Conservation (phyloP, 2,888 invertebrate genomes). For the Sarcophaga caerulescens region DNA sequence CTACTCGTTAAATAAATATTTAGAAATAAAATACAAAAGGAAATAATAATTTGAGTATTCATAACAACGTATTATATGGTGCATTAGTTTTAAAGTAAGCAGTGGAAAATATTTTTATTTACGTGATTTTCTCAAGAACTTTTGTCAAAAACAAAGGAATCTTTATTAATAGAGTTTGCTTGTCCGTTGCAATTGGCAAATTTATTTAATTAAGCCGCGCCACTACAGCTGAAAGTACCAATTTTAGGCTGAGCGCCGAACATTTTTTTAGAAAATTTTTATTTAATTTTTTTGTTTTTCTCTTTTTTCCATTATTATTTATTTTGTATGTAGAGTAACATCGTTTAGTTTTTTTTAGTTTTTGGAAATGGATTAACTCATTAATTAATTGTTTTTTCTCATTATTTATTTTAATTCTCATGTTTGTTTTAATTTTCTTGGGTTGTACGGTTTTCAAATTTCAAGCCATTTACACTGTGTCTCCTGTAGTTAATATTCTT, state of each 20-base stretch:
- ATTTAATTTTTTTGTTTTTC: neutral
- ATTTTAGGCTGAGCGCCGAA: neutral
- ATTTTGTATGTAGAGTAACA: conserved; percentile 19
- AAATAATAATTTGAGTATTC: too few relatives aligned
- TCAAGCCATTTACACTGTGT: conserved; percentile 61
- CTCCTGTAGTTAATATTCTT: conserved; percentile 58
- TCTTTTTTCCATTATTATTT: conserved; percentile 15
- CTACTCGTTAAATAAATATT: too few relatives aligned
- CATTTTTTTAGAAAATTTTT: neutral
- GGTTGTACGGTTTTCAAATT: conserved; percentile 62
- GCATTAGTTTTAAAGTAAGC: too few relatives aligned
- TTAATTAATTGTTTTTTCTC: conserved; percentile 6
- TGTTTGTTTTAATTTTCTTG: conserved; percentile 46
- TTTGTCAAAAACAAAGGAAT: too few relatives aligned
- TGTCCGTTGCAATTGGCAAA: too few relatives aligned
- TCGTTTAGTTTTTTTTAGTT: conserved; percentile 44
- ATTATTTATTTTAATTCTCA: conserved; percentile 31
- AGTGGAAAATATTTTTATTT: too few relatives aligned
- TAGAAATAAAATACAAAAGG: too few relatives aligned
- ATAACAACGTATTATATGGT: too few relatives aligned
- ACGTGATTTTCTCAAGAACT: too few relatives aligned
- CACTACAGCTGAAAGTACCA: too few relatives aligned
- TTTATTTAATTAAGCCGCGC: too few relatives aligned
- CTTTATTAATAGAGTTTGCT: too few relatives aligned
- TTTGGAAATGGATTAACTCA: conserved; percentile 41